Evolutionary conservation across 2,113 vertebrate species (phyloP).

Genomic region (Gambusia holbrooki): DNA sequence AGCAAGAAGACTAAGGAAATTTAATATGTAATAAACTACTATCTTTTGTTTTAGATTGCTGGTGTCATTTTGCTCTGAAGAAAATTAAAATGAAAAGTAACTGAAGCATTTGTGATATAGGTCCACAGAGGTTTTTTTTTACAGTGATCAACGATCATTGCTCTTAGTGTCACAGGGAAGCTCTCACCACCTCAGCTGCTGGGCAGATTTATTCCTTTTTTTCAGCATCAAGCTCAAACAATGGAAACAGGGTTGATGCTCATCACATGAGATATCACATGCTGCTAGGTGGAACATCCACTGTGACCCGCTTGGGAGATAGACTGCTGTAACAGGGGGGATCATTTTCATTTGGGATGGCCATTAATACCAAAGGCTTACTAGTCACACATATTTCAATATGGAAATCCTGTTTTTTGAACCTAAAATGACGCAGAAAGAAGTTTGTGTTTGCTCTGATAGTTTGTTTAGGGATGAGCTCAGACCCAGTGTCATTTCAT

Average conservation of each 20-base stretch:
- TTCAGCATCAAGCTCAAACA: conserved; percentile 55
- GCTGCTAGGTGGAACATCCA: conserved; percentile 68
- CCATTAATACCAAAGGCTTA: conserved; percentile 64
- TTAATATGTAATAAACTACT: neutral
- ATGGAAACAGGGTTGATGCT: conserved; percentile 57
- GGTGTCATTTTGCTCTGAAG: neutral
- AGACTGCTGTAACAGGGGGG: conserved; percentile 49
- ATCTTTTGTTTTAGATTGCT: neutral
- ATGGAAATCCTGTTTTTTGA: conserved; percentile 53
- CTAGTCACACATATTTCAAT: conserved; percentile 59
- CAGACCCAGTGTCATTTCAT: conserved; percentile 70
- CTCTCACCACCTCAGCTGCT: conserved; percentile 45
- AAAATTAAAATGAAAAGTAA: conserved; percentile 7
- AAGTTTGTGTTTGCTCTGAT: conserved; percentile 41
- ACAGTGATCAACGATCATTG: conserved; percentile 44
- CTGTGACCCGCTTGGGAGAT: conserved; percentile 55
- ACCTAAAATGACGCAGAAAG: conserved; percentile 37
- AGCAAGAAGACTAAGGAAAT: no score
- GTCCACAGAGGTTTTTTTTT: conserved; percentile 16
- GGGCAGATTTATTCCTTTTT: conserved; percentile 56
- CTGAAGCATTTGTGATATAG: neutral
- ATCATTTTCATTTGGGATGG: conserved; percentile 58
- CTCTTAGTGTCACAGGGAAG: conserved; percentile 35
- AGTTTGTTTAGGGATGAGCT: conserved; percentile 74
- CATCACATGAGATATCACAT: conserved; percentile 74